These are phyloP conservation scores for Drymodes brunneopygia DNA, from an alignment of 2,113 vertebrate genomes.

Conservation along the genomic window DNA sequence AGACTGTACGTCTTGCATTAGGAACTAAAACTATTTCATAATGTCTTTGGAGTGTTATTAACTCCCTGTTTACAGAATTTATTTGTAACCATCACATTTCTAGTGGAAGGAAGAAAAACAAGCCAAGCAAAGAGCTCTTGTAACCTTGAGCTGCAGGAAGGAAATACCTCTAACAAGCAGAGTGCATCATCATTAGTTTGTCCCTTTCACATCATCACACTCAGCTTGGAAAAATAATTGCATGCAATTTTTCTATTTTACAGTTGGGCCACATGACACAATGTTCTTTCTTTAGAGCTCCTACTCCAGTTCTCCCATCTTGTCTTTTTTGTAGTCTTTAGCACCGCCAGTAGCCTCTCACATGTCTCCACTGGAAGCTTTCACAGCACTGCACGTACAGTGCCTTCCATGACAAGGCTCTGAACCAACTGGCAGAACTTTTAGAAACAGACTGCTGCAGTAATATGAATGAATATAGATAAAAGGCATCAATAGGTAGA, in stretches of 20 bases:
- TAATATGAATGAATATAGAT: neutral
- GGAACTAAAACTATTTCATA: slow-evolving; percentile 66
- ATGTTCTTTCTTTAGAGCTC: slow-evolving; percentile 61
- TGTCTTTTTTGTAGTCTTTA: slow-evolving; percentile 44
- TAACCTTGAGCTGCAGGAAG: slow-evolving; percentile 71
- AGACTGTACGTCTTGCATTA: slow-evolving; percentile 59
- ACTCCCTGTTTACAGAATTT: slow-evolving; percentile 64
- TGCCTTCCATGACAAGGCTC: neutral
- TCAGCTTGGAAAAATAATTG: slow-evolving; percentile 77
- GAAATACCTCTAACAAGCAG: slow-evolving; percentile 75
- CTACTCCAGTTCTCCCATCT: slow-evolving; percentile 55
- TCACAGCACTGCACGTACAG: neutral
- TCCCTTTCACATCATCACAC: slow-evolving; percentile 70
- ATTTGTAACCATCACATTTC: slow-evolving; percentile 42
- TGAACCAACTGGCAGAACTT: neutral
- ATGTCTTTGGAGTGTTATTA: slow-evolving; percentile 61
- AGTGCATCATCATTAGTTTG: slow-evolving; percentile 78
- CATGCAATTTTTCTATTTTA: slow-evolving; percentile 81
- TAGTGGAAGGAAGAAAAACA: slow-evolving; percentile 14
- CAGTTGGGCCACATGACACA: slow-evolving; percentile 76
- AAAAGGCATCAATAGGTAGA: neutral
- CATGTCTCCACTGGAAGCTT: slow-evolving; percentile 34
- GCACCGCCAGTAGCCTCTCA: slow-evolving; percentile 33
- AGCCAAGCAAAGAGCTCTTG: slow-evolving; percentile 44
- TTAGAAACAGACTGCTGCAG: neutral